These are phyloP conservation scores for Cervus canadensis DNA, from an alignment of 2,113 vertebrate species.

Conservation along the genomic window DNA sequence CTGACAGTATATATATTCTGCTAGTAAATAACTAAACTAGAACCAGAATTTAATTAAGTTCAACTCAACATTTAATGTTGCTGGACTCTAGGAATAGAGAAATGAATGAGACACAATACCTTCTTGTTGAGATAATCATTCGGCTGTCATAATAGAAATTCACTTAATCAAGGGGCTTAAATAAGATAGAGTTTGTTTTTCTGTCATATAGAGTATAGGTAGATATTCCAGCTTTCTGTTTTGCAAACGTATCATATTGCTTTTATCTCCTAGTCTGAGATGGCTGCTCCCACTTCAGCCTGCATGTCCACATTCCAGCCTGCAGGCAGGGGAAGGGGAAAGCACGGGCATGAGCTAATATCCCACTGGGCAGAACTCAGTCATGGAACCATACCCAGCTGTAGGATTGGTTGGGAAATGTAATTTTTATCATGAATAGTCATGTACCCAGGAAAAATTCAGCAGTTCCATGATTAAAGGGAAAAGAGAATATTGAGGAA, in stretches of 20 bases:
- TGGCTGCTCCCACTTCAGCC: background rate
- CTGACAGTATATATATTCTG: background rate
- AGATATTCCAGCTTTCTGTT: background rate
- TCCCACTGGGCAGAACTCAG: background rate
- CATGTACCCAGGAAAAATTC: background rate
- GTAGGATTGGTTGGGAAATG: background rate
- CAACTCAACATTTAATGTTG: constrained; percentile 2
- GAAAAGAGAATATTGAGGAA: background rate
- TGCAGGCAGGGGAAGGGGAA: background rate
- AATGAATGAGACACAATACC: background rate
- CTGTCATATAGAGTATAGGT: background rate
- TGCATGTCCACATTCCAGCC: background rate
- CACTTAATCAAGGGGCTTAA: background rate
- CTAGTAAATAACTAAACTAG: background rate
- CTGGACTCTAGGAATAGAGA: background rate
- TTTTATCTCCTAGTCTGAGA: background rate
- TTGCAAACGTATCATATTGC: background rate
- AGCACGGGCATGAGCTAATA: background rate
- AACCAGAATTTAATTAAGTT: background rate
- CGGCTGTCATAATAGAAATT: background rate
- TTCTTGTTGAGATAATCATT: background rate
- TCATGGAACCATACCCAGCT: background rate
- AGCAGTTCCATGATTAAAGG: background rate
- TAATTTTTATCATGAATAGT: background rate
- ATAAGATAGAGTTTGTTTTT: background rate